Percentiles rank a stretch among this genome's conserved stretches.
Conservation (phyloP, 2,113 vertebrate species). For the Eublepharis macularius region DNA sequence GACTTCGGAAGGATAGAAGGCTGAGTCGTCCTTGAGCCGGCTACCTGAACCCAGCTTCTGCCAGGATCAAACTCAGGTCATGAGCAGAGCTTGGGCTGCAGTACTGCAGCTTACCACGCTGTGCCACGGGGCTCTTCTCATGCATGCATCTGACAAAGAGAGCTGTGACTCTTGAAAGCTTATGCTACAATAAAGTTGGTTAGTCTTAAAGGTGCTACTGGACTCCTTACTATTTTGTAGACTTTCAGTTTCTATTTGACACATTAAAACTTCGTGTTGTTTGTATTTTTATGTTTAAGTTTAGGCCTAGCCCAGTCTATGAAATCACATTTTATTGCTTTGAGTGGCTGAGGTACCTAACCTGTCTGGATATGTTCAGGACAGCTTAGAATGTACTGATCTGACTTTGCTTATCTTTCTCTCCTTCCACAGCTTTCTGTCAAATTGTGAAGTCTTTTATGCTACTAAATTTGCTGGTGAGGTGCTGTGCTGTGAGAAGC, state of each 20-base stretch:
- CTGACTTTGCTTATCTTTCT: not conserved
- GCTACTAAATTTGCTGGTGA: not conserved
- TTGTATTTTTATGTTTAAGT: not conserved
- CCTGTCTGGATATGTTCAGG: not conserved
- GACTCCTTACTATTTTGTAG: too few relatives aligned
- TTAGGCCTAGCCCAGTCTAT: not conserved
- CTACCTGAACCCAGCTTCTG: too few relatives aligned
- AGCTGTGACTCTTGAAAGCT: too few relatives aligned
- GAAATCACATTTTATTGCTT: not conserved
- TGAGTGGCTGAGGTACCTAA: not conserved
- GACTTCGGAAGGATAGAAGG: too few relatives aligned
- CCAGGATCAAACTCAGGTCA: too few relatives aligned
- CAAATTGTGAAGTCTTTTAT: not conserved
- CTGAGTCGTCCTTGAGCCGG: too few relatives aligned
- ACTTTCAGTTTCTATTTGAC: not conserved
- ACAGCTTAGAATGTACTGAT: not conserved
- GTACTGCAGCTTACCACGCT: too few relatives aligned
- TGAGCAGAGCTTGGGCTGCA: too few relatives aligned
- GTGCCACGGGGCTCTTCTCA: too few relatives aligned
- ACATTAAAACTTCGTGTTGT: not conserved
- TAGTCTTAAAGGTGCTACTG: too few relatives aligned
- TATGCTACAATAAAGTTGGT: too few relatives aligned
- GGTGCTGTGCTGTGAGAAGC: not conserved
- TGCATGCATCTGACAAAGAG: too few relatives aligned
- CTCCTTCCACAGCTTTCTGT: not conserved